Percentiles rank a stretch among this genome's conserved stretches.
Conservation (phyloP, 1,140 invertebrate genomes). For the Drosophila sucinea region DNA sequence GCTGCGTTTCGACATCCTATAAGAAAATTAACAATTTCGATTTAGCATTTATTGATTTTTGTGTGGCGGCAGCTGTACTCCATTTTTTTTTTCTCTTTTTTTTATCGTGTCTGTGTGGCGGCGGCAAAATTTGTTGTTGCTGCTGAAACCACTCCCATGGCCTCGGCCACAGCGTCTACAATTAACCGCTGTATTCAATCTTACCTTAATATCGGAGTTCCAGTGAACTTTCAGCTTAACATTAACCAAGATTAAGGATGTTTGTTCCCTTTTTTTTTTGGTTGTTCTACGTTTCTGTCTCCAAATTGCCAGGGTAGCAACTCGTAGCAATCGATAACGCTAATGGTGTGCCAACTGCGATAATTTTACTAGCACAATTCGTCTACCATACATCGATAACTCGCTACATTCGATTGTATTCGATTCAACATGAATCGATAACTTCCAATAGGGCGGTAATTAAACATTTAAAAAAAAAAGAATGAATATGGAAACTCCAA, state of each 20-base stretch:
- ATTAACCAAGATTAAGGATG: constrained; percentile 59
- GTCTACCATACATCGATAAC: neutral
- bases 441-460: neutral
- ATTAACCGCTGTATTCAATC: neutral
- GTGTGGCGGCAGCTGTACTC: constrained; percentile 66
- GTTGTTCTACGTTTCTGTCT: constrained; percentile 36
- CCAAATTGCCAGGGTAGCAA: constrained; percentile 14
- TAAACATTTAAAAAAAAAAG: neutral
- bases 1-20: constrained; percentile 89
- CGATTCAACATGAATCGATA: no score
- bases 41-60: constrained; percentile 71
- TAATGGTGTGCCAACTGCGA: constrained; percentile 13
- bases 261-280: constrained; percentile 43
- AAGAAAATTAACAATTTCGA: constrained; percentile 24
- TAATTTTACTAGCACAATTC: no score
- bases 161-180: neutral
- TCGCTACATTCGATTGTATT: neutral
- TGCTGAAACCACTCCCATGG: constrained; percentile 6
- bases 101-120: constrained; percentile 46
- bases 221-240: constrained; percentile 71
- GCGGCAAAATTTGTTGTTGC: constrained; percentile 31
- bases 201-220: constrained; percentile 65
- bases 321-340: constrained; percentile 16
- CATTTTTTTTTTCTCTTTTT: constrained; percentile 62
- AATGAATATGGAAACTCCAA: neutral